These are phyloP conservation scores for Hanleya hanleyi DNA, from an alignment of 2,888 invertebrate species.

Conservation along the genomic window DNA sequence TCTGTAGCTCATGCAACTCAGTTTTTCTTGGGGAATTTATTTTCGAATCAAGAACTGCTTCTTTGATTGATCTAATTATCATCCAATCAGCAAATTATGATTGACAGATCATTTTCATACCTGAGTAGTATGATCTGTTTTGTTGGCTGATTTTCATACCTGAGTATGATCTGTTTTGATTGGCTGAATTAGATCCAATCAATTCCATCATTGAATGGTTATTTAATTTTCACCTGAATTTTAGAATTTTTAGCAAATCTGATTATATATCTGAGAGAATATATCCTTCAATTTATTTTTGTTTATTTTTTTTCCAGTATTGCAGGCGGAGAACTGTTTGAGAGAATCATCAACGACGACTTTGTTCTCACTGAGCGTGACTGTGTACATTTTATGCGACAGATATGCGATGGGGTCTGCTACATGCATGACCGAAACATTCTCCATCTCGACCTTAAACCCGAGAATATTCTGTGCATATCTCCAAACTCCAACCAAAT, in stretches of 20 bases:
- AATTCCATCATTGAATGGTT: too few relatives aligned
- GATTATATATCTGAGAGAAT: not conserved
- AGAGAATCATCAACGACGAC: conserved; percentile 98
- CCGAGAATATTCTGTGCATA: conserved; percentile 98
- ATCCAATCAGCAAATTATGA: too few relatives aligned
- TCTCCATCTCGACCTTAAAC: conserved; percentile 98
- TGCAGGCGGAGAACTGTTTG: conserved; percentile 98
- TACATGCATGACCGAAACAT: conserved; percentile 97
- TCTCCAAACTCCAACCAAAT: conserved; percentile 96
- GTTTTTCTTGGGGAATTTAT: too few relatives aligned
- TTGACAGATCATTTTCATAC: too few relatives aligned
- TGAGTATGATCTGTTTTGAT: too few relatives aligned
- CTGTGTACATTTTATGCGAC: conserved; percentile 96
- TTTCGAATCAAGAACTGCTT: too few relatives aligned
- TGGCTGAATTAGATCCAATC: too few relatives aligned
- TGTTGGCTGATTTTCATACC: too few relatives aligned
- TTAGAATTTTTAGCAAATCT: not conserved
- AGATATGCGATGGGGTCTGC: conserved; percentile 97
- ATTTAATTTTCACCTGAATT: not conserved
- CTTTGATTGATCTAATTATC: too few relatives aligned
- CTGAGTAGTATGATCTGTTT: too few relatives aligned
- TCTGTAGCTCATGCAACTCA: too few relatives aligned
- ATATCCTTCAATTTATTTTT: not conserved
- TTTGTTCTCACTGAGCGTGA: conserved; percentile 97
- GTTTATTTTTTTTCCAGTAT: conserved; percentile 80